Base-by-base conservation (phyloP, 2,888 invertebrate genomes). In the Ophion costatus region DNA sequence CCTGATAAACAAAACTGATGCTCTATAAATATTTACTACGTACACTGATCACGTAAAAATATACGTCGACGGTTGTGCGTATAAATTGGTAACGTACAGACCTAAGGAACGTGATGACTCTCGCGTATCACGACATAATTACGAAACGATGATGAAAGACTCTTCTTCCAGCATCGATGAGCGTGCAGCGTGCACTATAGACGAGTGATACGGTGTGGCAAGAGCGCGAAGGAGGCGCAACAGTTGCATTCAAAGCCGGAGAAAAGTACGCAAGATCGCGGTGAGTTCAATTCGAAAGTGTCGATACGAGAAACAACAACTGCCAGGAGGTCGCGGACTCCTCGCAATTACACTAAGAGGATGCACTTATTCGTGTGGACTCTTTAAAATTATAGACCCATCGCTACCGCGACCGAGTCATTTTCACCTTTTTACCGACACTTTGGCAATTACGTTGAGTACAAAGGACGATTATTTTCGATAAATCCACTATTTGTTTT, bases 91-190 rank as follows among this genome's bases (percentile, higher is more conserved):
- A 45, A 20, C 33, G 14, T 51, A 64, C 69, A 29, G 59, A 61
- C 33, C 71, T 64, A 64, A 20, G 20, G 75, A 33, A 70, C 73
- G 61, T 80, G 84, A 84, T 84, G 84, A 84, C 77, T 80, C 33
- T 73, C 63, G 67, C 67, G 80, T 80, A 80, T 84, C 80, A 80
- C 80, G 80, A 84, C 80, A 74, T 74, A 84, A 80, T 84, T 84
- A 84, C 84, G 84, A 80, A 84, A 84, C 73, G 77, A 84, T 84
- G 84, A 84, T 77, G 81, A 78, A 84, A 84, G 69, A 74, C 38
- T 81, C 77, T 57, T 78, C 77, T 74, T 84, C 77, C 56, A 77
- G 74, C 63, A 69, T 77, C 67, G 69, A 74, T 74, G 80, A 80
- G 29, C 57, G 33, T 51, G 51, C 11, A 63, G 20, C 51, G 33